Conservation (phyloP, 2,888 invertebrate species). For the Mesorhabditis spiculigera region DNA sequence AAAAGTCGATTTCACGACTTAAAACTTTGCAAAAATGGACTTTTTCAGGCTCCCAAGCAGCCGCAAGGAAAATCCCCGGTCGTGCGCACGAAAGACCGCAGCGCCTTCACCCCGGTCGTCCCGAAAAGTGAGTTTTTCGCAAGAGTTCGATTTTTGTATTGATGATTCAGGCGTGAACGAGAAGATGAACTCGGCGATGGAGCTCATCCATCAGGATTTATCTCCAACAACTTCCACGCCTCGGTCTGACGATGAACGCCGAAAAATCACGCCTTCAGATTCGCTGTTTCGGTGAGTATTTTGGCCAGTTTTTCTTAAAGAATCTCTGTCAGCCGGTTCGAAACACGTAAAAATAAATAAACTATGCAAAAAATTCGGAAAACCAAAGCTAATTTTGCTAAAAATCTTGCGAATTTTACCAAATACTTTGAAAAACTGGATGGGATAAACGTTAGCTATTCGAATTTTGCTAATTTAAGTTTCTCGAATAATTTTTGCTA, state of each 20-base stretch:
- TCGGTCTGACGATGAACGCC: background rate
- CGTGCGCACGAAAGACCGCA: background rate
- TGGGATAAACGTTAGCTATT: too few species aligned
- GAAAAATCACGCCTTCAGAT: background rate
- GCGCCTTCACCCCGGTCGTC: slow-evolving; percentile 5
- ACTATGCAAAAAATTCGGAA: too few species aligned
- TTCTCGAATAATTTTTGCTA: too few species aligned
- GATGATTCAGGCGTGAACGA: background rate
- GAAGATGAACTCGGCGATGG: background rate
- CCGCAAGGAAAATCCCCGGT: slow-evolving; percentile 1
- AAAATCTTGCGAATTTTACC: too few species aligned
- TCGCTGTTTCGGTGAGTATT: background rate
- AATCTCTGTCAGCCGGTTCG: background rate
- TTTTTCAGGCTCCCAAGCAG: background rate
- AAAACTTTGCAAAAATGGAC: too few species aligned
- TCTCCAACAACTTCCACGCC: background rate
- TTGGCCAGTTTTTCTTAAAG: background rate
- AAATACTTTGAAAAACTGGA: too few species aligned
- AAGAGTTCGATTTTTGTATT: too few species aligned
- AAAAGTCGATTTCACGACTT: background rate
- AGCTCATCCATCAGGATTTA: background rate
- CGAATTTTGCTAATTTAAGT: too few species aligned
- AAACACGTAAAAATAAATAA: background rate
- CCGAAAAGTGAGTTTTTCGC: background rate
- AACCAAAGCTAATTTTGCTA: too few species aligned